These are phyloP conservation scores for Pardosa pseudoannulata DNA, from an alignment of 2,888 invertebrate genomes.

Conservation along the genomic window DNA sequence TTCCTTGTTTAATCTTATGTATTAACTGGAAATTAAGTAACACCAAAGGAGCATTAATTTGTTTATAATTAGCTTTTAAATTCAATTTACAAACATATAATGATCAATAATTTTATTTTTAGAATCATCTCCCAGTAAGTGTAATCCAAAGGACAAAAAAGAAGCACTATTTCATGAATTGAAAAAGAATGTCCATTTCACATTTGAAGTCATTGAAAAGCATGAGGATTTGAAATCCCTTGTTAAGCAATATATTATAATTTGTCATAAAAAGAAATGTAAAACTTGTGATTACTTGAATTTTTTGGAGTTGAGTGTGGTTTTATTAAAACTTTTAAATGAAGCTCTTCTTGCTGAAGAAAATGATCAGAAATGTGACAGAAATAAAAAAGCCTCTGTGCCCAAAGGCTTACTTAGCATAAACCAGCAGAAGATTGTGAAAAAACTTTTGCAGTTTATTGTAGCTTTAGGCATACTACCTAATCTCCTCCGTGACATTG, in stretches of 20 bases:
- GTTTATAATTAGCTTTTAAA: too few species aligned
- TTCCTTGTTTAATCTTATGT: too few species aligned
- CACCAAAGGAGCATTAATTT: too few species aligned
- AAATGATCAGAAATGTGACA: background rate
- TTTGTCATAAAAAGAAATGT: constrained; percentile 51
- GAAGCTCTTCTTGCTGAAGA: constrained; percentile 37
- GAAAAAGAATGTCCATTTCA: constrained; percentile 35
- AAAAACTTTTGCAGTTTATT: constrained; percentile 82
- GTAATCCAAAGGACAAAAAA: background rate
- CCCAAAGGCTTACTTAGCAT: constrained; percentile 81
- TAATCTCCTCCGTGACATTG: constrained; percentile 83
- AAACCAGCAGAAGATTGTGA: constrained; percentile 83
- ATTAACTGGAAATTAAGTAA: too few species aligned
- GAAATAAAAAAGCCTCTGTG: background rate
- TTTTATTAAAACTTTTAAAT: constrained; percentile 38
- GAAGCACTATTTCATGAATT: constrained; percentile 33
- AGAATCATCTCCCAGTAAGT: constrained; percentile 4
- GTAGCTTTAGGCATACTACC: constrained; percentile 83
- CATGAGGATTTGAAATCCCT: constrained; percentile 20
- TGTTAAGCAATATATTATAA: constrained; percentile 42
- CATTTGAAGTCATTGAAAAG: constrained; percentile 34
- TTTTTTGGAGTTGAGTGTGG: constrained; percentile 52
- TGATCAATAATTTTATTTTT: background rate
- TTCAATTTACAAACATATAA: too few species aligned
- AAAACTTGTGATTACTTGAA: constrained; percentile 39